phyloP scores from a whole-genome alignment of 2,888 invertebrate species.

The Creontiades dilutus region DNA sequence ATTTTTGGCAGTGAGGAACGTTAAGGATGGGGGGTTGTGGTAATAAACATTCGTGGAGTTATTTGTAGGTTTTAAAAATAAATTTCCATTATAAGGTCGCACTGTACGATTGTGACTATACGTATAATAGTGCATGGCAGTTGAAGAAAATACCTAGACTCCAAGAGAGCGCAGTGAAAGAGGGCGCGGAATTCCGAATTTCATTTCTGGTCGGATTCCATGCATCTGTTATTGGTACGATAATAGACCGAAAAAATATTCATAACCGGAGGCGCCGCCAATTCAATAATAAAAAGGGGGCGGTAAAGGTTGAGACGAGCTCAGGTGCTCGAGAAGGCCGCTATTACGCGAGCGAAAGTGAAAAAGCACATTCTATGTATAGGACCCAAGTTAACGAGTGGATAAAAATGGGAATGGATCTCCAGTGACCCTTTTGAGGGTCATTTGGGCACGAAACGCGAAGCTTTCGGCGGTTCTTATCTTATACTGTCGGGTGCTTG shows the following conservation, averaged over 20 bases:
- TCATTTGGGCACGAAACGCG: neutral
- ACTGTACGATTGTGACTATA: no score
- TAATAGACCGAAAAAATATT: neutral
- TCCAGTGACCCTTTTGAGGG: constrained; percentile 25
- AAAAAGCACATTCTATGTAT: neutral
- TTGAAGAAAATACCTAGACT: no score
- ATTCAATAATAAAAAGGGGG: constrained; percentile 23
- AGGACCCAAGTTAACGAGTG: neutral
- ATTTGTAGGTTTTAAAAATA: no score
- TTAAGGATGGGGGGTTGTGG: no score
- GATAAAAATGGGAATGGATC: constrained; percentile 19
- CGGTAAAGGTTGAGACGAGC: neutral
- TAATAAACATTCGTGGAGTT: no score
- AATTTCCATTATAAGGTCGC: no score
- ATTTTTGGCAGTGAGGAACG: no score
- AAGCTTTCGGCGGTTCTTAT: neutral
- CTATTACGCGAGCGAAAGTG: constrained; percentile 4
- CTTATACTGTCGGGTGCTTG: neutral
- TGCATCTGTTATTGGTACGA: neutral
- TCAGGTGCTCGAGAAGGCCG: neutral
- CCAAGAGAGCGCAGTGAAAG: no score
- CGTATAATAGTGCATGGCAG: no score
- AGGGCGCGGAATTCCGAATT: no score
- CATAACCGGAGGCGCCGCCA: neutral
- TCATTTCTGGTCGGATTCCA: neutral